Conservation (phyloP, 1,140 invertebrate genomes). For the Capitella teleta region DNA sequence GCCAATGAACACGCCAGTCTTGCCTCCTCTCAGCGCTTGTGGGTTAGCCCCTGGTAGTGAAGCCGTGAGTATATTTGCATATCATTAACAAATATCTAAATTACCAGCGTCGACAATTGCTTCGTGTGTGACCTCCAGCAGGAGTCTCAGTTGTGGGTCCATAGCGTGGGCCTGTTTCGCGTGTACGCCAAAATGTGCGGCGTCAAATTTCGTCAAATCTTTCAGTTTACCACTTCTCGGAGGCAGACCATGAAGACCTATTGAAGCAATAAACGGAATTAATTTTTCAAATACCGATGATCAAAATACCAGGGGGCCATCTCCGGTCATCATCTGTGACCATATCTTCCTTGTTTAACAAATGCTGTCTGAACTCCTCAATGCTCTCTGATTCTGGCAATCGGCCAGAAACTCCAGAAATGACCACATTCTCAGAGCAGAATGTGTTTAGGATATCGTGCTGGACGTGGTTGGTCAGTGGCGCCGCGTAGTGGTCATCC, state of each 20-base stretch:
- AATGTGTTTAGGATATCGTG: too few relatives aligned
- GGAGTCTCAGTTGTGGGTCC: conserved; percentile 85
- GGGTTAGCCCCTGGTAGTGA: conserved; percentile 66
- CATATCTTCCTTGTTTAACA: conserved; percentile 76
- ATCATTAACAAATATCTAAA: too few relatives aligned
- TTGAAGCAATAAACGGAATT: too few relatives aligned
- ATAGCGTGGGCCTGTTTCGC: conserved; percentile 84
- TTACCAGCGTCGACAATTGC: conserved; percentile 85
- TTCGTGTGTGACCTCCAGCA: conserved; percentile 89
- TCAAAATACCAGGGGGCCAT: conserved; percentile 61
- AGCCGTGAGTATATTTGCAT: too few relatives aligned
- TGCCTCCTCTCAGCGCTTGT: conserved; percentile 61
- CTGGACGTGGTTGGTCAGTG: too few relatives aligned
- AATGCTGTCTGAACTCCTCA: conserved; percentile 74
- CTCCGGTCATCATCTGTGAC: conserved; percentile 73
- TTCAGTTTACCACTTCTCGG: conserved; percentile 78
- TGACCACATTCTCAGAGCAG: too few relatives aligned
- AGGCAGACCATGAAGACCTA: conserved; percentile 69
- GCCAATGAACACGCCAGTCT: conserved; percentile 83
- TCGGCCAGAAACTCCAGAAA: conserved; percentile 54
- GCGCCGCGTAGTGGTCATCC: too few relatives aligned
- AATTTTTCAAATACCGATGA: too few relatives aligned
- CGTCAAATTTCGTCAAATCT: conserved; percentile 75
- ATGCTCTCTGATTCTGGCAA: conserved; percentile 77
- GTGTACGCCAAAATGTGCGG: conserved; percentile 86